Conservation (phyloP, 2,888 invertebrate species). For the Zaprionus obscuricornis region DNA sequence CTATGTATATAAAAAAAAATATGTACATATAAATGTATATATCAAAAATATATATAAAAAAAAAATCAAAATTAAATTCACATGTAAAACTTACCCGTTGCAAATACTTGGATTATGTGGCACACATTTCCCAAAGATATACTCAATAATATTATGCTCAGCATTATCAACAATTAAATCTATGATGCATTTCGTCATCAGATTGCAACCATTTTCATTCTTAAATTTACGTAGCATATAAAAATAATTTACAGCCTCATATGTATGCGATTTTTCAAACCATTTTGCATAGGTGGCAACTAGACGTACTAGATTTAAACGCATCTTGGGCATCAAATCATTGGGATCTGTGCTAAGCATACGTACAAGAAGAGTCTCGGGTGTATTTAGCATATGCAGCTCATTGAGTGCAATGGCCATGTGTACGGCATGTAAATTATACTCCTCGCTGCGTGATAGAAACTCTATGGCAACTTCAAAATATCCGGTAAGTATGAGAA, state of each 20-base stretch:
- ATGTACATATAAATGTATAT: no score
- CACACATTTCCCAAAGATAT: constrained; percentile 89
- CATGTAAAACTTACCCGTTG: no score
- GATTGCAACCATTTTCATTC: constrained; percentile 90
- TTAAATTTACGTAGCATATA: constrained; percentile 87
- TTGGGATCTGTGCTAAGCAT: constrained; percentile 78
- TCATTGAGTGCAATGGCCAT: constrained; percentile 95
- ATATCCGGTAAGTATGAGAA: constrained; percentile 93
- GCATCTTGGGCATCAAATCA: constrained; percentile 87
- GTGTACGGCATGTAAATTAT: constrained; percentile 94
- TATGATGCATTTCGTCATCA: constrained; percentile 93
- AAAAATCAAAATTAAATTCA: no score
- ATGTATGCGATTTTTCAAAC: constrained; percentile 94
- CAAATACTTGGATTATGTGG: constrained; percentile 84
- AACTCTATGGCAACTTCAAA: constrained; percentile 98
- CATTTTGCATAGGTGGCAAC: constrained; percentile 94
- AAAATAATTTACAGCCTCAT: constrained; percentile 95
- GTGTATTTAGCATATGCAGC: constrained; percentile 90
- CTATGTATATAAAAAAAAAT: no score
- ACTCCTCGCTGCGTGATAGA: constrained; percentile 88
- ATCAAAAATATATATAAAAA: no score
- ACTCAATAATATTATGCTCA: constrained; percentile 85
- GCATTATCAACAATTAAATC: constrained; percentile 92
- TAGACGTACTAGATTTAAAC: constrained; percentile 93
- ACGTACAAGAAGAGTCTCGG: constrained; percentile 89